Conservation (phyloP, 2,113 vertebrate species). For the Ceyx melanurus region DNA sequence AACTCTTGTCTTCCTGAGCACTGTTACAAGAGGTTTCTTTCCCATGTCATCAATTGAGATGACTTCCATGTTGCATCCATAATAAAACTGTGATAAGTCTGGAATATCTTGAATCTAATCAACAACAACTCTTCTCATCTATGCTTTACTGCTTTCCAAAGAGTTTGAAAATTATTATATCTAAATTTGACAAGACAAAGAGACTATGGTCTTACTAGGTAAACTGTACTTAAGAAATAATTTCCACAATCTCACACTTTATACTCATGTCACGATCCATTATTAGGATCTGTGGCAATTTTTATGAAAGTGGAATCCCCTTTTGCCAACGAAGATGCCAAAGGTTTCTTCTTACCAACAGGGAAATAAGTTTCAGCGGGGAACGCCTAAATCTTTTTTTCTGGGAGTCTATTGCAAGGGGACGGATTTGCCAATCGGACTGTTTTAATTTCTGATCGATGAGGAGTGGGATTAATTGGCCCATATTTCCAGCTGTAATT, state of each 20-base stretch:
- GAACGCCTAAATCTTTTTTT: too few relatives aligned
- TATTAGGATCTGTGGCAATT: too few relatives aligned
- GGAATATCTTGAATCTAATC: neutral
- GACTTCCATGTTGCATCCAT: neutral
- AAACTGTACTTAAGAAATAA: neutral
- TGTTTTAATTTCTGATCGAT: too few relatives aligned
- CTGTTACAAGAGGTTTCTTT: neutral
- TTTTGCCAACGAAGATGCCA: too few relatives aligned
- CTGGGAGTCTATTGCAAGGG: too few relatives aligned
- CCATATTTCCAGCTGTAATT: too few relatives aligned
- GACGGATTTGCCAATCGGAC: too few relatives aligned
- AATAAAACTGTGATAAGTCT: neutral
- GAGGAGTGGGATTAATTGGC: too few relatives aligned
- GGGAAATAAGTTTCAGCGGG: too few relatives aligned
- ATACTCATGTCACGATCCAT: too few relatives aligned
- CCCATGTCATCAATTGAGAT: neutral
- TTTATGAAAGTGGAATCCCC: too few relatives aligned
- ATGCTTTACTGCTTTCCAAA: neutral
- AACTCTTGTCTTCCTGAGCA: neutral
- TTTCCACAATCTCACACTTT: neutral
- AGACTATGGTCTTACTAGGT: neutral
- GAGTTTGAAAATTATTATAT: neutral
- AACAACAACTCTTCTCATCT: neutral
- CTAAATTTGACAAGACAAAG: neutral
- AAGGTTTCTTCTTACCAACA: too few relatives aligned